Conservation (phyloP, 2,888 invertebrate species). For the Lithophane semibrunnea region DNA sequence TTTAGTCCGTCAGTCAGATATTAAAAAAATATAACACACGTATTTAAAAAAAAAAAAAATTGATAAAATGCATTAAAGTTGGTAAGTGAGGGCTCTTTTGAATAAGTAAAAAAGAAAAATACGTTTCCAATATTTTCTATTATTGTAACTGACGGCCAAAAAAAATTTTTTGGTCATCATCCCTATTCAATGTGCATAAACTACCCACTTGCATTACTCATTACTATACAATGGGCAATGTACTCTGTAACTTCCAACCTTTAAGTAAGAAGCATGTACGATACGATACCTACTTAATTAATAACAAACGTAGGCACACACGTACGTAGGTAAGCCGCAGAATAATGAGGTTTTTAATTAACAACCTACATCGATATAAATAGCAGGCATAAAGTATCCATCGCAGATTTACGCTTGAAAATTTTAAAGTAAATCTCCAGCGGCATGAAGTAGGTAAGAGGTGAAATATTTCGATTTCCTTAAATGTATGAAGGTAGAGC, state of each 20-base stretch:
- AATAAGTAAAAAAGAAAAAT: too few relatives aligned
- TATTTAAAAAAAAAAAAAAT: too few relatives aligned
- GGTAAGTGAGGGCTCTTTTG: too few relatives aligned
- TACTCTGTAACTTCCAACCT: constrained; percentile 5
- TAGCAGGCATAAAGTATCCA: constrained; percentile 49
- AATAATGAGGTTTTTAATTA: constrained; percentile 67
- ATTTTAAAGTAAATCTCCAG: constrained; percentile 67
- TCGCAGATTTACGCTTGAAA: constrained; percentile 55
- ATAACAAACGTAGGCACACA: constrained; percentile 59
- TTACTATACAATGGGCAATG: constrained; percentile 49
- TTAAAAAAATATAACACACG: too few relatives aligned
- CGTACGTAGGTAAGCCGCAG: constrained; percentile 58
- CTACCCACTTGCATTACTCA: constrained; percentile 15
- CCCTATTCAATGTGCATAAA: constrained; percentile 16
- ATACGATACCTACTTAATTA: constrained; percentile 59
- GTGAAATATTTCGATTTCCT: constrained; percentile 77
- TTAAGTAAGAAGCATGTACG: constrained; percentile 37
- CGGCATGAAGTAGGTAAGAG: constrained; percentile 66
- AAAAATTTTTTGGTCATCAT: too few relatives aligned
- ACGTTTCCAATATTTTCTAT: too few relatives aligned
- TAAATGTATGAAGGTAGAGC: constrained; percentile 68
- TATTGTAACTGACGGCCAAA: too few relatives aligned
- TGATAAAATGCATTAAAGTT: too few relatives aligned
- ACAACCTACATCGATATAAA: constrained; percentile 57
- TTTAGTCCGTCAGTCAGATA: too few relatives aligned